A percentile compares a stretch with the other conserved stretches of the same genome.
Evolutionary conservation across 2,113 vertebrate genomes (phyloP).

Genomic region (Okapia johnstoni): DNA sequence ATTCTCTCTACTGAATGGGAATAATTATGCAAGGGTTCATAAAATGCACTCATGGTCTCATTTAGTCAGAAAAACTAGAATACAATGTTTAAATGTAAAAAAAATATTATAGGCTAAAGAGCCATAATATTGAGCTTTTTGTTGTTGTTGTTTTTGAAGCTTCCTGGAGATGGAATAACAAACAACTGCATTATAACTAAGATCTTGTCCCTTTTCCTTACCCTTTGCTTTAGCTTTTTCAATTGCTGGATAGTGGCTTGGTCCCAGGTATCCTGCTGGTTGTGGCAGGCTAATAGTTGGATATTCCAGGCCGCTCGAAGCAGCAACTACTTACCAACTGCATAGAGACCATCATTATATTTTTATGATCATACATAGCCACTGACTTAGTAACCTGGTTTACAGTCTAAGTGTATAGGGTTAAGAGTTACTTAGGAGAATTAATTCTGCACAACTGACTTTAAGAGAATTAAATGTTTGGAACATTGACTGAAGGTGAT

Average conservation of each 20-base stretch:
- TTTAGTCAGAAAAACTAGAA: not conserved
- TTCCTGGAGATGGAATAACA: not conserved
- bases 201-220: too few relatives aligned
- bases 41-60: not conserved
- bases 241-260: not conserved
- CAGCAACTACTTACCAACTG: not conserved
- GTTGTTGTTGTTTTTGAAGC: not conserved
- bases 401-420: not conserved
- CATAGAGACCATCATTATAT: not conserved
- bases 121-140: not conserved
- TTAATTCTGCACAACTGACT: not conserved
- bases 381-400: not conserved
- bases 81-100: not conserved
- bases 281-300: not conserved
- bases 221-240: not conserved
- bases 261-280: not conserved
- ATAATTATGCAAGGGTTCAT: constrained; percentile 23
- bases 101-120: not conserved
- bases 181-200: too few relatives aligned
- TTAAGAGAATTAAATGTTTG: not conserved
- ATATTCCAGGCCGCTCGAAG: not conserved
- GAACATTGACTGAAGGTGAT: not conserved
- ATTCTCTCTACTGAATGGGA: constrained; percentile 8
- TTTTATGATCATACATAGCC: not conserved
- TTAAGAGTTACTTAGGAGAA: not conserved